Base-by-base conservation (phyloP, 2,888 invertebrate genomes). In the Pilophorus perplexus region DNA sequence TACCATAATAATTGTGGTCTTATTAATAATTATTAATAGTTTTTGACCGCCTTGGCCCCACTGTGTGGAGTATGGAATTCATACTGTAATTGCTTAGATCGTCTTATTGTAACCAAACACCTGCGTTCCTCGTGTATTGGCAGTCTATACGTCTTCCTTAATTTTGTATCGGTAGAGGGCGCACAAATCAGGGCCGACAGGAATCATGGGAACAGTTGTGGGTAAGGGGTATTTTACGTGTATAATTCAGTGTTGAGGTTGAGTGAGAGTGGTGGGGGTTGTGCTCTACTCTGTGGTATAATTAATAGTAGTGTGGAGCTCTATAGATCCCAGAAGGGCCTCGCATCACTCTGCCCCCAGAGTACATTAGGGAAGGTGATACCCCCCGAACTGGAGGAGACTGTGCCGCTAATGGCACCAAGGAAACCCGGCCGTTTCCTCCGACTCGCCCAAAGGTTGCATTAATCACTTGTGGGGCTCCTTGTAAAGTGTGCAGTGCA, bases 321-420 rank as follows among this genome's bases (percentile, higher is more conserved):
- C 22, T 38, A 57, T 59, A 42, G 59, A 59, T 59, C 59, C 59
- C 59, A 42, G 44, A 59, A 59, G 59, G 59, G 59, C 42, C 44
- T 23, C 40, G 59, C 59, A 59, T 59, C 59, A 59, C 52, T 52
- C 52, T 16, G 27, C 33, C 33, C 33, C 33, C 33, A 12, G 14
- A 28, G 52, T 52, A 52, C 52, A 52, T 52, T 52, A 52, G 52
- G 12, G 52, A 52, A 52, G 52, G 52, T 52, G 52, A 52, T 50
- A 50, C 48, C 48, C n/a, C n/a, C n/a, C 48, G 18, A 12, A 52
- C 28, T 28, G n/a, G 18, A 52, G 28, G 52, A 52, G 27, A 28
- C 25, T 28, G 28, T 28, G 14, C 52, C 52, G 52, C 18, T 52
- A 52, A 52, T 52, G 52, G 52, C 52, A n/a, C n/a, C n/a, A 28